Evolutionary conservation across 2,797 vertebrate species (phyloP).

Genomic region (Bradypus variegatus): DNA sequence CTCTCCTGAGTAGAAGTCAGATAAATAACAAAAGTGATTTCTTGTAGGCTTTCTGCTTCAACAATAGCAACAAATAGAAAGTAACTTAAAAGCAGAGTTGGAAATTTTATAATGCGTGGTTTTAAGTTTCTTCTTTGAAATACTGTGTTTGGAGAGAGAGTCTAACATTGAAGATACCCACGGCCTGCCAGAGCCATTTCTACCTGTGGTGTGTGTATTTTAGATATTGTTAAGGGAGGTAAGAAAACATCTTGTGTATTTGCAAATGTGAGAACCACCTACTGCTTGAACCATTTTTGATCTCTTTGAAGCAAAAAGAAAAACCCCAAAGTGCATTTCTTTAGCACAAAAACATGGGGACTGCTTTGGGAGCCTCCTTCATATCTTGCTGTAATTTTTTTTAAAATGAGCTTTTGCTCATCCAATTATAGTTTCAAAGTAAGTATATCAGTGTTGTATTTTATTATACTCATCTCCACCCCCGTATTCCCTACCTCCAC

Average conservation of each 20-base stretch:
- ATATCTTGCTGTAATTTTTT: background rate
- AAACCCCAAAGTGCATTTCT: background rate
- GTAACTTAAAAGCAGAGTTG: slow-evolving; percentile 14
- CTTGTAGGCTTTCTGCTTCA: background rate
- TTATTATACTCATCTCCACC: background rate
- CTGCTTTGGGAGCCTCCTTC: background rate
- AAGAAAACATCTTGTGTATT: background rate
- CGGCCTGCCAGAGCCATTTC: background rate
- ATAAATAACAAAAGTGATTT: slow-evolving; percentile 42
- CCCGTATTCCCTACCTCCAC: background rate
- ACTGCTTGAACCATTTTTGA: background rate
- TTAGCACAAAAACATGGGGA: background rate
- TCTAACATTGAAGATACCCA: background rate
- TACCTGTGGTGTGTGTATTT: background rate
- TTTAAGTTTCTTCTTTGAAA: background rate
- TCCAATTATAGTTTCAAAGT: background rate
- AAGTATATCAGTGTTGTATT: background rate
- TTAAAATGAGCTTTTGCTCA: background rate
- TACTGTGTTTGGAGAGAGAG: background rate
- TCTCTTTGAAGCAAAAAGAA: slow-evolving; percentile 32
- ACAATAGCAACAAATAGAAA: background rate
- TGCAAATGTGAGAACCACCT: slow-evolving; percentile 43
- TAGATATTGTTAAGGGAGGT: background rate
- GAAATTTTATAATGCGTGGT: background rate
- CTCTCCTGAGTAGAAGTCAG: background rate